These are phyloP conservation scores for Pangasius mekongensis DNA, from an alignment of 2,797 vertebrate species.

Conservation along the genomic window DNA sequence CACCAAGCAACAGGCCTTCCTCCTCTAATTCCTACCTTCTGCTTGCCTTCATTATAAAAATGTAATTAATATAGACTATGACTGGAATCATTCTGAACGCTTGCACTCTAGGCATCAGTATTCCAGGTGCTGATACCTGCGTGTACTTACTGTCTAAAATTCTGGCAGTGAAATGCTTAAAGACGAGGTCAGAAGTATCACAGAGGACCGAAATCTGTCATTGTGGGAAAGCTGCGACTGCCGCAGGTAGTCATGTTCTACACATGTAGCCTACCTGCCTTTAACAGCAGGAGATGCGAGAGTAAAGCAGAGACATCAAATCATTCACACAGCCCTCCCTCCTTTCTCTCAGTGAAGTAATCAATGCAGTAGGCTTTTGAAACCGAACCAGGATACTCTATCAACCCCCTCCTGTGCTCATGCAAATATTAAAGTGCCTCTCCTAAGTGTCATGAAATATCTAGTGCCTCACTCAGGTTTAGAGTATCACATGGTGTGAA, in stretches of 20 bases:
- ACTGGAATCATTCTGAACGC: neutral
- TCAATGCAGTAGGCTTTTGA: constrained; percentile 58
- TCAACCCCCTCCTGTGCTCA: constrained; percentile 61
- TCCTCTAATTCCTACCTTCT: constrained; percentile 8
- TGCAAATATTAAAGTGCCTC: constrained; percentile 57
- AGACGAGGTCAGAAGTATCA: constrained; percentile 35
- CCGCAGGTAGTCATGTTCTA: constrained; percentile 55
- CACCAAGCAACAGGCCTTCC: neutral
- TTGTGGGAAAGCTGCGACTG: constrained; percentile 41
- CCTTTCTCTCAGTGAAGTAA: constrained; percentile 55
- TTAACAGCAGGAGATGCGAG: constrained; percentile 60
- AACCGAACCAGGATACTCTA: constrained; percentile 57
- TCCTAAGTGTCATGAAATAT: constrained; percentile 48
- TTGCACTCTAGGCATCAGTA: neutral
- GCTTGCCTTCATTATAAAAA: constrained; percentile 6
- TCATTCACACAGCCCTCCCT: constrained; percentile 52
- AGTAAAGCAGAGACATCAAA: constrained; percentile 60
- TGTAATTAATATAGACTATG: too few relatives aligned
- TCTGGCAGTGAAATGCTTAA: constrained; percentile 25
- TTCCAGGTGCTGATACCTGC: neutral
- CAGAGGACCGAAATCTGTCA: constrained; percentile 43
- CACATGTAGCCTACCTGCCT: constrained; percentile 54
- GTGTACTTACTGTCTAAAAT: neutral
- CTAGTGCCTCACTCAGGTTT: constrained; percentile 43
- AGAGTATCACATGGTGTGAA: constrained; percentile 25